Evolutionary conservation across 2,113 vertebrate species (phyloP), one percentile per base, ranked within the genome.

Genomic region (Polypterus bichir): DNA sequence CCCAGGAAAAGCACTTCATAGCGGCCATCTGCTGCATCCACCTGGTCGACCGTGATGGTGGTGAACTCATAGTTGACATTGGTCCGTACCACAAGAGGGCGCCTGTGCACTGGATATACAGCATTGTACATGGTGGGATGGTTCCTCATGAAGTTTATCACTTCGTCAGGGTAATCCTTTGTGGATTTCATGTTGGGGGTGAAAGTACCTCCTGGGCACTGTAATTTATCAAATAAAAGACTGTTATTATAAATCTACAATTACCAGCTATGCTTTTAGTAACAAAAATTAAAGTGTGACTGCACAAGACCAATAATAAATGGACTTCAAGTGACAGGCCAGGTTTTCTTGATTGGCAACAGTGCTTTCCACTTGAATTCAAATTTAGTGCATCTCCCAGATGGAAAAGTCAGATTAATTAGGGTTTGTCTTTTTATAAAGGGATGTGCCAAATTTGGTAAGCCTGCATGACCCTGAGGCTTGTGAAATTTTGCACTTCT

Each of bases 1-100:
- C 95, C 96, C 78, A 99, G 84, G 88, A 99, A 99, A 73, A 98
- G 92, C 82, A 99, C 95, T 81, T 99, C 96, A 72, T 99, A 99
- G 82, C 87, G 93, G 69, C 95, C 96, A 0, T 99, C 96, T 3
- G 96, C 93, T 7, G 96, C 96, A 0, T 94, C 88, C 81, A 99
- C 96, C 76, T 97, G 96, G 80, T 99, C 96, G 68, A 99, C 94
- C 0, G 94, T 89, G 46, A 99, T 90, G 2, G 92, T 97, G 73
- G 96, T 99, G 78, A 99, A 97, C 71, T 92, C 91, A 69, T 98
- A 99, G 80, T 94, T 89, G 49, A 91, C 88, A 0, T 94, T 97
- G 44, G 91, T 97, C 69, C 96, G 89, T 59, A 98, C 90, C 73
- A 98, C 92, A 61, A 99, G 89, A 1, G 94, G 94, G 79, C 86